A percentile compares a stretch with the other conserved stretches of the same genome.
Conservation (phyloP, 1,140 invertebrate species). For the Holotrichia oblita region DNA sequence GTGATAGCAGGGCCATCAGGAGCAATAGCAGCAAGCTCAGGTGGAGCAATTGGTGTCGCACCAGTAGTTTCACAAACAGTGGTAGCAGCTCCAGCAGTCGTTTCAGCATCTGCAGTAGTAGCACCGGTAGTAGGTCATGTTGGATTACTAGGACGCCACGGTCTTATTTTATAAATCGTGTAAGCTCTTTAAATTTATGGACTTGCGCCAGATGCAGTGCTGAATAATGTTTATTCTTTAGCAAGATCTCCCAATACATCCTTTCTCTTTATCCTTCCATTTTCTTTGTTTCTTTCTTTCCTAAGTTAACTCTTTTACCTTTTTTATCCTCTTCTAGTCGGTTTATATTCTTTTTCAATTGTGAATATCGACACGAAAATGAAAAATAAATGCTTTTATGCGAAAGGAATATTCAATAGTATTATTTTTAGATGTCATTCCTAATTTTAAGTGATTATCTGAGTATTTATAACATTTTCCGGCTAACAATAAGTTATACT, state of each 20-base stretch:
- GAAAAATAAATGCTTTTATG: constrained; percentile 8
- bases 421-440: too few relatives aligned
- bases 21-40: constrained; percentile 11
- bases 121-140: background rate
- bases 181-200: background rate
- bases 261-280: background rate
- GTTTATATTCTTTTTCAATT: background rate
- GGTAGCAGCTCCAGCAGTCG: background rate
- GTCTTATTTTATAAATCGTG: background rate
- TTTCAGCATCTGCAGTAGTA: background rate
- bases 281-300: background rate
- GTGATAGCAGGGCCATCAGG: constrained; percentile 18
- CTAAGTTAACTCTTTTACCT: background rate
- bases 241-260: background rate
- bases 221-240: background rate
- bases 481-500: too few relatives aligned
- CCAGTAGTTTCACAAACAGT: constrained; percentile 3
- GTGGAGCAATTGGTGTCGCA: background rate
- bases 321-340: background rate
- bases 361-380: background rate
- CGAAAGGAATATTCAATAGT: background rate
- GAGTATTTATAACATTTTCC: too few relatives aligned
- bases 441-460: too few relatives aligned
- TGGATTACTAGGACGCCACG: background rate
- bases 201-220: background rate